Conservation (phyloP, 2,888 invertebrate genomes). For the Parnassius apollo region DNA sequence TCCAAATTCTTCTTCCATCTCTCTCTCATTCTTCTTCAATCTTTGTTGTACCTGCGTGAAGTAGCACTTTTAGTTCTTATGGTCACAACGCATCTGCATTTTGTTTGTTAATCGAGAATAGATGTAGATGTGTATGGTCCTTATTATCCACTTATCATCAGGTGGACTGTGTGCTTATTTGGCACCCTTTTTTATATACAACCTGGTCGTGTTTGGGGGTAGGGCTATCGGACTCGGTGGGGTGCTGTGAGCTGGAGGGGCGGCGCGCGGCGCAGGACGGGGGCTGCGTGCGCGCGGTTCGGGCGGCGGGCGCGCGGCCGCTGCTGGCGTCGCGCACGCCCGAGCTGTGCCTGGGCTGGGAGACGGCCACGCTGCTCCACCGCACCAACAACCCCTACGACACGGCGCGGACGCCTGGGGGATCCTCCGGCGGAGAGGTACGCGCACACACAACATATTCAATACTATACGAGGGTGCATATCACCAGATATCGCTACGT, state of each 20-base stretch:
- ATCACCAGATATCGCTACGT: too few species aligned
- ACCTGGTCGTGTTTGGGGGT: conserved; percentile 2
- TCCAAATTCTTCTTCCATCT: too few species aligned
- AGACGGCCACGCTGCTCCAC: conserved; percentile 88
- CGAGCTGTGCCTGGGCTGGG: conserved; percentile 94
- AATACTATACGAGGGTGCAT: too few species aligned
- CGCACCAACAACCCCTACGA: conserved; percentile 93
- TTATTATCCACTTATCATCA: too few species aligned
- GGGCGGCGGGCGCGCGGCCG: conserved; percentile 91
- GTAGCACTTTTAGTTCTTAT: too few species aligned
- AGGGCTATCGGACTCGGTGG: conserved; percentile 87
- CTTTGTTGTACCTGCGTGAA: too few species aligned
- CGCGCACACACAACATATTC: conserved; percentile 25
- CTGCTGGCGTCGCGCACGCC: conserved; percentile 92
- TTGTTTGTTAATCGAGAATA: too few species aligned
- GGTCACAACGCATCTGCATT: too few species aligned
- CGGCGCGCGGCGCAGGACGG: conserved; percentile 84
- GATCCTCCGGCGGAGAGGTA: conserved; percentile 95
- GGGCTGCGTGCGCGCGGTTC: conserved; percentile 78
- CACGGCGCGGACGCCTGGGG: conserved; percentile 86
- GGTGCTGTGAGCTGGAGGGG: conserved; percentile 75
- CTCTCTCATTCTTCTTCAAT: too few species aligned
- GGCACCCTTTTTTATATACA: too few species aligned
- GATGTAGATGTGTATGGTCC: too few species aligned
- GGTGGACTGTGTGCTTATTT: too few species aligned